phyloP scores from a whole-genome alignment of 1,140 invertebrate genomes.

The Drosophila kepulauana region DNA sequence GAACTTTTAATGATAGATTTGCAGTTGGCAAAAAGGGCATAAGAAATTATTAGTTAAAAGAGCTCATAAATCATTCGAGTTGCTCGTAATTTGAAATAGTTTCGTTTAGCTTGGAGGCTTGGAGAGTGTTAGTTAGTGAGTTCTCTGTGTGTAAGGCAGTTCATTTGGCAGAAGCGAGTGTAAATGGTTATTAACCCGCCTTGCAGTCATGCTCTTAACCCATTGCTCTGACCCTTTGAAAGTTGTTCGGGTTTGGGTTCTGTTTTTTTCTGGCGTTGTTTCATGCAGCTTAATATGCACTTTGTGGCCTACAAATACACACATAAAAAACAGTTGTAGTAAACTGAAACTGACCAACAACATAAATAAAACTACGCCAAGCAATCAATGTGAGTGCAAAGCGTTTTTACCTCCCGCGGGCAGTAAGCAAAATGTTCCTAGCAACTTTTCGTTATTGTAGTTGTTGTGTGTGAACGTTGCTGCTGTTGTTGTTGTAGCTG shows the following conservation, averaged over 20 bases:
- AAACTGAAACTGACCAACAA: conserved; percentile 64
- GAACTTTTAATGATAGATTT: conserved; percentile 3
- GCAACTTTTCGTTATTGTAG: conserved; percentile 22
- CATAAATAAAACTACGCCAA: conserved; percentile 81
- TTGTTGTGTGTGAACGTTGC: conserved; percentile 11
- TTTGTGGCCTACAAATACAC: conserved; percentile 79
- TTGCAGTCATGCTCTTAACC: conserved; percentile 59
- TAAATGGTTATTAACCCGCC: conserved; percentile 48
- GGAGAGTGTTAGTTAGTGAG: neutral
- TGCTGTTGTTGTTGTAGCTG: conserved; percentile 20
- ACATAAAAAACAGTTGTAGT: conserved; percentile 64
- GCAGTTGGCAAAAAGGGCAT: conserved; percentile 1
- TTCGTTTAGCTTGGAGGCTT: conserved; percentile 14
- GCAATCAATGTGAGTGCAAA: conserved; percentile 82
- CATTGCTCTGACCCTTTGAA: conserved; percentile 59
- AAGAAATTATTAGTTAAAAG: conserved; percentile 4
- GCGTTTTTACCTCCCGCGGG: conserved; percentile 79
- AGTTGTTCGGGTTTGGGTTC: conserved; percentile 21
- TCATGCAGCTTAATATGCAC: conserved; percentile 70
- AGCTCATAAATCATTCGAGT: conserved; percentile 27
- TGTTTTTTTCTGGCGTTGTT: conserved; percentile 7
- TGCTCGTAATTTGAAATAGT: conserved; percentile 15
- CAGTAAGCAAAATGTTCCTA: conserved; percentile 54
- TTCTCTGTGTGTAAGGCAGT: conserved; percentile 6
- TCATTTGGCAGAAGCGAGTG: conserved; percentile 35